phyloP scores from a whole-genome alignment of 2,888 invertebrate genomes.

The Macaria liturata region DNA sequence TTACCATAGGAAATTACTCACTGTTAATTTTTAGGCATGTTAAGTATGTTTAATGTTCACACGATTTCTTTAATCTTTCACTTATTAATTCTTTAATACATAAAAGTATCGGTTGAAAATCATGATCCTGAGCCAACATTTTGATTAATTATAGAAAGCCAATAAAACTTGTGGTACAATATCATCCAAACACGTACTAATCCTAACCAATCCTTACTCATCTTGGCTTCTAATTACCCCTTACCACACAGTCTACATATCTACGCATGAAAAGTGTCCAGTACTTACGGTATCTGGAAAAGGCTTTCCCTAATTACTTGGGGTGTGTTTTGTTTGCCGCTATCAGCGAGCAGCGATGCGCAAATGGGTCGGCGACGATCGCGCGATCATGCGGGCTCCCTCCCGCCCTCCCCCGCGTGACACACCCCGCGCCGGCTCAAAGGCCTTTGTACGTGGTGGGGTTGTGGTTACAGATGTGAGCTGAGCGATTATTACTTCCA shows the following conservation, averaged over 20 bases:
- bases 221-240: no score
- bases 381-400: slow-evolving; percentile 76
- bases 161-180: no score
- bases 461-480: slow-evolving; percentile 35
- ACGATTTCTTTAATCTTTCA: no score
- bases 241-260: slow-evolving; percentile 3
- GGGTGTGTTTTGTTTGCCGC: slow-evolving; percentile 82
- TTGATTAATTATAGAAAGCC: no score
- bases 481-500: slow-evolving; percentile 38
- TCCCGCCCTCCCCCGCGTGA: slow-evolving; percentile 57
- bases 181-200: no score
- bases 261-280: slow-evolving; percentile 52
- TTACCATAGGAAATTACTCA: no score
- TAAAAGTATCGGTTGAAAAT: no score
- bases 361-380: slow-evolving; percentile 79
- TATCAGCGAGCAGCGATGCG: slow-evolving; percentile 82
- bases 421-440: slow-evolving; percentile 61
- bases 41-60: no score
- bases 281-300: slow-evolving; percentile 80
- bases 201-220: no score
- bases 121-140: no score
- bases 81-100: no score
- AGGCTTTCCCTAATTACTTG: slow-evolving; percentile 82
- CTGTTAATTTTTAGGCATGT: no score
- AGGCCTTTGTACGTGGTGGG: slow-evolving; percentile 76